Percentiles rank a stretch among this genome's conserved stretches.
Evolutionary conservation across 2,888 invertebrate genomes (phyloP).

Genomic region (Hypsopygia costalis): DNA sequence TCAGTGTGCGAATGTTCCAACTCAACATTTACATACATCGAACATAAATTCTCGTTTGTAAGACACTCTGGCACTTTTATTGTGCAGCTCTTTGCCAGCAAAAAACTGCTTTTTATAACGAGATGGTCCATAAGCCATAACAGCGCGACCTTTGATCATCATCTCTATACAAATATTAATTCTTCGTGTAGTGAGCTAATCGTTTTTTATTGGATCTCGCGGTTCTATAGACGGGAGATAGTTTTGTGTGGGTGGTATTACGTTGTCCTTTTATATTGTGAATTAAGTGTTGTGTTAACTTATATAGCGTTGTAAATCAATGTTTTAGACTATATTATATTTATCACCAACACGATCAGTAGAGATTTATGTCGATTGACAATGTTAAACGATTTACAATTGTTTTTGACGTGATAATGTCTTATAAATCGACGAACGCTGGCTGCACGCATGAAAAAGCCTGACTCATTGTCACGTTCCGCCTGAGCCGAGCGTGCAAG

Average conservation of each 20-base stretch:
- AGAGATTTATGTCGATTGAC: no score
- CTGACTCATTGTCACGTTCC: no score
- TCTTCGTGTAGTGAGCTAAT: conserved; percentile 57
- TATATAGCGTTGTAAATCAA: no score
- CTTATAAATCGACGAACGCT: no score
- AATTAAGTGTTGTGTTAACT: neutral
- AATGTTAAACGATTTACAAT: no score
- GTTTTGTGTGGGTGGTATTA: conserved; percentile 49
- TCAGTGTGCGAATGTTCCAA: conserved; percentile 46
- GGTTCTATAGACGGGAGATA: conserved; percentile 28
- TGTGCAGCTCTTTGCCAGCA: conserved; percentile 65
- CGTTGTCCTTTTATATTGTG: conserved; percentile 11
- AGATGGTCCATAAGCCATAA: conserved; percentile 43
- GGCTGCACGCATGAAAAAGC: no score
- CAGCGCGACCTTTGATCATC: conserved; percentile 59
- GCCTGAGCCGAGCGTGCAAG: no score
- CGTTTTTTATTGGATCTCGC: conserved; percentile 57
- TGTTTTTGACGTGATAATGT: no score
- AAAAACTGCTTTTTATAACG: conserved; percentile 54
- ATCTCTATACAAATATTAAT: conserved; percentile 71
- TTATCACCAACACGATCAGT: no score
- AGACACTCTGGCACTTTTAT: conserved; percentile 77
- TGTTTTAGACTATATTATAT: no score
- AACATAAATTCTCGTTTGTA: conserved; percentile 79
- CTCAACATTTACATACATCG: conserved; percentile 69